A percentile compares a stretch with the other conserved stretches of the same genome.
Conservation (phyloP, 2,113 vertebrate species). For the Scalopus aquaticus region DNA sequence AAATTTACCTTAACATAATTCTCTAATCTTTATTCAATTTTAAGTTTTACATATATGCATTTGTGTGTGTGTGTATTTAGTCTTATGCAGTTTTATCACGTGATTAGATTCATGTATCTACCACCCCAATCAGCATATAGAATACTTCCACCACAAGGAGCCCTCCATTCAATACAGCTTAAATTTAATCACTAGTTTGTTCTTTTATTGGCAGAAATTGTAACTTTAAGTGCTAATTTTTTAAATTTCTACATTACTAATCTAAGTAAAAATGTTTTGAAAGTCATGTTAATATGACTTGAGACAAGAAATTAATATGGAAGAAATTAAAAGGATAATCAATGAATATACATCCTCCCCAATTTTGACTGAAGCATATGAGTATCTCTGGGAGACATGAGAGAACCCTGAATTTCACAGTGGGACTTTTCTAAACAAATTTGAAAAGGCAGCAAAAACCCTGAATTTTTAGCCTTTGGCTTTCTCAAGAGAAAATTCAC, state of each 20-base stretch:
- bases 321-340: not conserved
- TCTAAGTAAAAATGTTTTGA: not conserved
- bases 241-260: too few relatives aligned
- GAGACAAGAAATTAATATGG: not conserved
- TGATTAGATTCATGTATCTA: not conserved
- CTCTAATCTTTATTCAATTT: not conserved
- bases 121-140: not conserved
- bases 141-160: not conserved
- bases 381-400: not conserved
- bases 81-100: not conserved
- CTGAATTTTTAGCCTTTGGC: not conserved
- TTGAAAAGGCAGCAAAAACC: not conserved
- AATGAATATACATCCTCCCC: not conserved
- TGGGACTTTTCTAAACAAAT: not conserved
- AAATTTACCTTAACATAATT: not conserved
- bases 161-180: not conserved
- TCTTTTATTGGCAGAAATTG: not conserved
- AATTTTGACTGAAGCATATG: not conserved
- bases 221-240: not conserved
- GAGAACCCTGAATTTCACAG: not conserved
- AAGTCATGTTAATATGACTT: not conserved
- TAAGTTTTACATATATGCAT: not conserved
- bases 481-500: not conserved
- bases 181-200: not conserved
- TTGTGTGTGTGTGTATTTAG: not conserved